Evolutionary conservation across 2,888 invertebrate species (phyloP), one percentile per base, ranked within the genome.

Genomic region (Saturnia pavonia): DNA sequence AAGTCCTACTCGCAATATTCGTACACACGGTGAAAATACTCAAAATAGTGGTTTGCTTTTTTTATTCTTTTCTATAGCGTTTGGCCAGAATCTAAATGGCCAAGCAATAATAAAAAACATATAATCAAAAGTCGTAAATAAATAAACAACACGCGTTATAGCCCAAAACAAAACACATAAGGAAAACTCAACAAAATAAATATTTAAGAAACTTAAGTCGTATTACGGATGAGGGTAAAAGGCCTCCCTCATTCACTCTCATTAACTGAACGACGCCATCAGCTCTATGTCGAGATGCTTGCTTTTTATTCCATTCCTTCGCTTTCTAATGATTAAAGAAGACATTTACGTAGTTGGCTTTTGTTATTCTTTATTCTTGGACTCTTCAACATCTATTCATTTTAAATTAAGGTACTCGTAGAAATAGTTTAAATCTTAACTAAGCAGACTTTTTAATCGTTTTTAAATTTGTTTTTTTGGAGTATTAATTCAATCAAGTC

Each of bases 241-340:
- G 48, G 51, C 40, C 67, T 54, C 67, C 51, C 70, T 45, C 70
- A 68, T 70, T 65, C 60, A 65, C 68, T 68, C 68, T 72, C 72
- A 72, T 72, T 72, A 72, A 70, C 68, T 70, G 65, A 72, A 72
- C 70, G 65, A 67, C 54, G 65, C 43, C 60, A 70, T 70, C 72
- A 68, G 68, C 65, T 45, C 70, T 68, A 51, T 69, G 65, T 68
- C 45, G 54, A 65, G 48, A 48, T 67, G 65, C 72, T 65, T 67
- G 54, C 72, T 65, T 72, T 72, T 70, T 69, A 70, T 70, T 12
- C 45, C 67, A 25, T 27, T 40, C 65, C 42, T 70, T 54, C 54
- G 54, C 67, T 70, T 70, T 67, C 70, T 70, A 70, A 67, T 70
- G 70, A 70, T 43, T 54, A 42, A 70, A 54, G 42, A 54, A 54